Conservation (phyloP, 2,888 invertebrate genomes). For the Nomada flava region DNA sequence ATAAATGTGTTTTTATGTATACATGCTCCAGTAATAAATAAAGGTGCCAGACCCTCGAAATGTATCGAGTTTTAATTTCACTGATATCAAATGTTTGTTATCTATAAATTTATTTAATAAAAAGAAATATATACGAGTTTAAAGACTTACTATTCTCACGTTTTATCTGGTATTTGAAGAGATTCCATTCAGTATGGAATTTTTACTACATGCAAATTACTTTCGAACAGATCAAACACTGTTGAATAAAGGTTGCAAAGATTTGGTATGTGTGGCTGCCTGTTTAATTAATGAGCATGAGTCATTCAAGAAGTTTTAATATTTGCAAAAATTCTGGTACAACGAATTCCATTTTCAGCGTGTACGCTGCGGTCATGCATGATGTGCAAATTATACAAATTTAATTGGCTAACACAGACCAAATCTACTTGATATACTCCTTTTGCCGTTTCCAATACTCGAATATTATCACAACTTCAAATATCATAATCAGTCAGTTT, state of each 20-base stretch:
- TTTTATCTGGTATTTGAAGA: no score
- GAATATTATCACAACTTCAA: not conserved
- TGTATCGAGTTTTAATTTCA: no score
- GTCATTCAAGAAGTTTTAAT: not conserved
- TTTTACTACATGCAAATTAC: not conserved
- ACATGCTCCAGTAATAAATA: not conserved
- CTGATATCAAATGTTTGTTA: no score
- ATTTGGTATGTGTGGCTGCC: not conserved
- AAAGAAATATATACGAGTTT: no score
- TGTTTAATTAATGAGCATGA: not conserved
- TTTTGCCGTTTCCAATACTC: no score
- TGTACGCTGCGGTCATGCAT: not conserved
- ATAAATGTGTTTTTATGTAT: not conserved
- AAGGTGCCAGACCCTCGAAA: no score
- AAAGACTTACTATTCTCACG: no score
- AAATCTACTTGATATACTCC: not conserved
- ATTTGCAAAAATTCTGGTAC: not conserved
- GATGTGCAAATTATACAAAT: not conserved
- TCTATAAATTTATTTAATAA: no score
- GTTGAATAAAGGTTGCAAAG: not conserved
- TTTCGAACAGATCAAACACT: not conserved
- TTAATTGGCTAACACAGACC: not conserved
- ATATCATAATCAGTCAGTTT: not conserved
- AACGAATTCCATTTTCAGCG: not conserved
- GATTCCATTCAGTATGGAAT: not conserved